phyloP scores from a whole-genome alignment of 2,888 invertebrate genomes.

The Lycocerus yunnanus region DNA sequence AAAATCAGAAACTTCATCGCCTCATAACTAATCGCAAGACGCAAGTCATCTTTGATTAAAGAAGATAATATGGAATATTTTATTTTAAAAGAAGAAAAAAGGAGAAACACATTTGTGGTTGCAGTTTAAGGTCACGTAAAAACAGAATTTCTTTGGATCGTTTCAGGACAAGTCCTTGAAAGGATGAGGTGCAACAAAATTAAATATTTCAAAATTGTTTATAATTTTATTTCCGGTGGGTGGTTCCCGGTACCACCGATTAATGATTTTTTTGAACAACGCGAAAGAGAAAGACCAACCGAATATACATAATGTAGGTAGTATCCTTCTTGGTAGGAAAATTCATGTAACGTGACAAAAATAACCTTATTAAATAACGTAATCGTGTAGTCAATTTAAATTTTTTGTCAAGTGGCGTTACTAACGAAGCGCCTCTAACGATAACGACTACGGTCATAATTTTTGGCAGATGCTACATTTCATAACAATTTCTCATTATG shows the following conservation, averaged over 20 bases:
- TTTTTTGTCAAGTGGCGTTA: background rate
- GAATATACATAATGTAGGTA: background rate
- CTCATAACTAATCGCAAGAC: background rate
- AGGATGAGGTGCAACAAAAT: background rate
- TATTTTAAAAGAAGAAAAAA: background rate
- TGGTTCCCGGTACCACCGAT: no score
- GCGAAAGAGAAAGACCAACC: no score
- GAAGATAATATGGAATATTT: background rate
- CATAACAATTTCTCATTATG: background rate
- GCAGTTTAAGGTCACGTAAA: background rate
- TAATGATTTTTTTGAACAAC: no score
- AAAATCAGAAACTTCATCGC: background rate
- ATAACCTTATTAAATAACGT: background rate
- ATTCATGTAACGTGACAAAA: background rate
- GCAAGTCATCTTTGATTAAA: background rate
- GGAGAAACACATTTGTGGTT: background rate
- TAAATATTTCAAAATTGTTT: background rate
- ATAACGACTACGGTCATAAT: background rate
- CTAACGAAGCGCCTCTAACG: slow-evolving; percentile 2
- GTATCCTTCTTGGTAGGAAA: no score
- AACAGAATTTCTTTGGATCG: background rate
- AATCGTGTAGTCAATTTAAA: background rate
- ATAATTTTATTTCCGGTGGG: background rate
- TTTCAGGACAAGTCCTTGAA: background rate
- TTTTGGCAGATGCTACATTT: background rate